Evolutionary conservation across 2,797 vertebrate genomes (phyloP).

Genomic region (Huso huso): DNA sequence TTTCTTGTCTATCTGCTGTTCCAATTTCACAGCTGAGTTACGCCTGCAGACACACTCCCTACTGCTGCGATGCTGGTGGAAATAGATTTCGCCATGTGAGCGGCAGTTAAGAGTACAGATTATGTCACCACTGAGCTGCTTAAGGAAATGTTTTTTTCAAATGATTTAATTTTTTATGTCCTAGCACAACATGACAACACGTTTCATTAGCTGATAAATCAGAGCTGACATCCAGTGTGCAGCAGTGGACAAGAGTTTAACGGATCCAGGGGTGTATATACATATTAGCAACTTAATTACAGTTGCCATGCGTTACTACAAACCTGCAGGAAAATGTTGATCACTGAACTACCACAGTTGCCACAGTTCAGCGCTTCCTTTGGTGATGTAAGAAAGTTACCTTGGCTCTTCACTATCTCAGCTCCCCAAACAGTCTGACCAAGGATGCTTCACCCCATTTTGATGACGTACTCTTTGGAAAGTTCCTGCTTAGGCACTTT

Average conservation of each 20-base stretch:
- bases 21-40: constrained; percentile 61
- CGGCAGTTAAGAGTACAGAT: constrained; percentile 42
- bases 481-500: no score
- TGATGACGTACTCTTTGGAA: no score
- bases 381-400: constrained; percentile 20
- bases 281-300: constrained; percentile 5
- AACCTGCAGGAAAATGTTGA: constrained; percentile 4
- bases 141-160: constrained; percentile 17
- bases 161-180: constrained; percentile 19
- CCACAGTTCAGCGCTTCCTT: constrained; percentile 10
- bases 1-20: constrained; percentile 43
- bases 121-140: constrained; percentile 31
- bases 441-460: no score
- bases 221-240: constrained; percentile 23
- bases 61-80: constrained; percentile 30
- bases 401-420: background rate
- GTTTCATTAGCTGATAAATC: constrained; percentile 28
- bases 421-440: no score
- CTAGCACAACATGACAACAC: constrained; percentile 32
- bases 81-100: constrained; percentile 36
- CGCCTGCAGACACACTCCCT: constrained; percentile 31
- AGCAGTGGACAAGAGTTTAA: constrained; percentile 17
- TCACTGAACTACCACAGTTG: constrained; percentile 15
- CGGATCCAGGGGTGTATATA: constrained; percentile 19
- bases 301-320: no score